A percentile compares a stretch with the other conserved stretches of the same genome.
Evolutionary conservation across 2,797 vertebrate species (phyloP).

Genomic region (Odontamblyopus rebecca): DNA sequence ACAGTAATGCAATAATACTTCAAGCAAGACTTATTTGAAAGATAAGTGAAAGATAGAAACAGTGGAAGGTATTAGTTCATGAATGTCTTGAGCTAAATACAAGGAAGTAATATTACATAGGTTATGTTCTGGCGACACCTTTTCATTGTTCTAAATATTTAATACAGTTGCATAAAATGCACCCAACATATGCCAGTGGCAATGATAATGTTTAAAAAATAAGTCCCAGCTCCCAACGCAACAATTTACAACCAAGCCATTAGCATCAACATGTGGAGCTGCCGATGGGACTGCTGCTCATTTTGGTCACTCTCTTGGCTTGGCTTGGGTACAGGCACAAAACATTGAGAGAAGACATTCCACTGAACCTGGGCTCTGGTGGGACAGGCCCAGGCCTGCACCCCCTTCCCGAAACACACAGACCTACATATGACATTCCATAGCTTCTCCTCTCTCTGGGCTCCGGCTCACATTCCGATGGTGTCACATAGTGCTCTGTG

Average conservation of each 20-base stretch:
- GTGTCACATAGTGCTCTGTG: slow-evolving; percentile 30
- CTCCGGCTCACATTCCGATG: slow-evolving; percentile 46
- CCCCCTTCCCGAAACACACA: slow-evolving; percentile 23
- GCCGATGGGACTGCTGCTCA: neutral
- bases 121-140: too few relatives aligned
- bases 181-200: neutral
- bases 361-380: slow-evolving; percentile 12
- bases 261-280: neutral
- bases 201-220: neutral
- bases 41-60: neutral
- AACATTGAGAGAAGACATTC: slow-evolving; percentile 18
- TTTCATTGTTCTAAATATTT: too few relatives aligned
- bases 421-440: slow-evolving; percentile 59
- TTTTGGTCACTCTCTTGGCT: neutral
- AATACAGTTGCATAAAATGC: too few relatives aligned
- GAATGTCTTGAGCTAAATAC: neutral
- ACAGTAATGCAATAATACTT: neutral
- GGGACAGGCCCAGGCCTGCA: slow-evolving; percentile 47
- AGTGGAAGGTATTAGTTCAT: neutral
- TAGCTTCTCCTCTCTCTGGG: slow-evolving; percentile 30
- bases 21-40: neutral
- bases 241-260: neutral
- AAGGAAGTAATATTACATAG: neutral
- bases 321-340: slow-evolving; percentile 5
- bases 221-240: neutral